Evolutionary conservation across 2,113 vertebrate genomes (phyloP).

Genomic region (Eira barbara): DNA sequence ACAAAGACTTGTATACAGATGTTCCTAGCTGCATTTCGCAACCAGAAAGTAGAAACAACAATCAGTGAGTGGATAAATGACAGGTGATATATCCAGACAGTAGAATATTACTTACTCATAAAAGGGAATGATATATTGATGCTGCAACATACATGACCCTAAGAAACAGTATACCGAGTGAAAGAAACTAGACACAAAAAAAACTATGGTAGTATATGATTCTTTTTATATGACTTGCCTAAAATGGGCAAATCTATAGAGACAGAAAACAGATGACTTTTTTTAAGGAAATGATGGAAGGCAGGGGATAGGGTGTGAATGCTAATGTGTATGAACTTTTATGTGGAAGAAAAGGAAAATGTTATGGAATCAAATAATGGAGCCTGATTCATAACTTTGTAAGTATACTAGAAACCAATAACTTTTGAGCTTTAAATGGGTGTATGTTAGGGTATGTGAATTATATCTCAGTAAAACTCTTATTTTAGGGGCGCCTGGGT

Average conservation of each 20-base stretch:
- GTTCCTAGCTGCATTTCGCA: background rate
- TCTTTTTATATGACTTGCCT: background rate
- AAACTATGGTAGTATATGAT: background rate
- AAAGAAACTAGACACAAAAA: background rate
- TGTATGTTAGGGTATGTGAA: background rate
- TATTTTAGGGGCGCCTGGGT: background rate
- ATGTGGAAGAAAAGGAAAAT: background rate
- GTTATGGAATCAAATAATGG: background rate
- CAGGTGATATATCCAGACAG: background rate
- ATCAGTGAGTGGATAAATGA: background rate
- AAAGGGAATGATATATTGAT: background rate
- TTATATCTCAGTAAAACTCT: conserved; percentile 7
- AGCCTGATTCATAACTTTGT: background rate
- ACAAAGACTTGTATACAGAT: background rate
- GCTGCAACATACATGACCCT: background rate
- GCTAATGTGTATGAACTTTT: background rate
- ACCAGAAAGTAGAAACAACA: background rate
- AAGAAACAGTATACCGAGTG: background rate
- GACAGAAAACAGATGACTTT: background rate
- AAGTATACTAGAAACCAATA: background rate
- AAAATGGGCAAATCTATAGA: background rate
- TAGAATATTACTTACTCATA: background rate
- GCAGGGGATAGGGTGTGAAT: background rate
- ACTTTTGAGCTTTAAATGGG: background rate
- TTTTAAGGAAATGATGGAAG: background rate